A percentile compares a stretch with the other conserved stretches of the same genome.
phyloP scores from a whole-genome alignment of 2,888 invertebrate species.

The Catocala fraxini region DNA sequence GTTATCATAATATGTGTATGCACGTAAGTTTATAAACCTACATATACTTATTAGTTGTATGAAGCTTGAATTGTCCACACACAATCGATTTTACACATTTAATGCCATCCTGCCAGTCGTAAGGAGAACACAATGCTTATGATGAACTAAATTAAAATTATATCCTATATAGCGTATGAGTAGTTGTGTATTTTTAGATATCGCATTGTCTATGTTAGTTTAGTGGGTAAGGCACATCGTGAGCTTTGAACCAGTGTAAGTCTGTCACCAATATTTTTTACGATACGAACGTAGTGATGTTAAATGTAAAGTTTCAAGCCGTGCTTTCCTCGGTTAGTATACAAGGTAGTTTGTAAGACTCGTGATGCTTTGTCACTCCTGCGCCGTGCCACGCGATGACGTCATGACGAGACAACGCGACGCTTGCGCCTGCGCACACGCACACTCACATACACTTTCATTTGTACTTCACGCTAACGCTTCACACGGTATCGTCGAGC shows the following conservation, averaged over 20 bases:
- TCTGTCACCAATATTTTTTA: constrained; percentile 84
- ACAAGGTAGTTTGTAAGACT: constrained; percentile 67
- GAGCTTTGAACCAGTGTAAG: constrained; percentile 82
- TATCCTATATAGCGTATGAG: constrained; percentile 84
- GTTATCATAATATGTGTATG: constrained; percentile 79
- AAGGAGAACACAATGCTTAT: constrained; percentile 84
- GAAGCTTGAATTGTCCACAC: constrained; percentile 85
- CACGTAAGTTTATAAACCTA: constrained; percentile 78
- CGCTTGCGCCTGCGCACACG: constrained; percentile 54
- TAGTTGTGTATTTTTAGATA: constrained; percentile 87
- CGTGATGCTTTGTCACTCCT: constrained; percentile 50
- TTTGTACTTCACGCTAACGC: constrained; percentile 43
- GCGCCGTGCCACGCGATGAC: constrained; percentile 29
- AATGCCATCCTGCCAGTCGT: constrained; percentile 85
- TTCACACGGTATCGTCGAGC: constrained; percentile 32
- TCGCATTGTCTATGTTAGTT: constrained; percentile 86
- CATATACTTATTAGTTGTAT: constrained; percentile 76
- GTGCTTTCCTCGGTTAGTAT: constrained; percentile 71
- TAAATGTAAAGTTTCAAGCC: constrained; percentile 65
- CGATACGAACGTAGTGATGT: constrained; percentile 66
- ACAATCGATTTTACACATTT: constrained; percentile 83
- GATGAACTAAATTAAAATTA: constrained; percentile 78
- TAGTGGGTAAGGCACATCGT: constrained; percentile 83
- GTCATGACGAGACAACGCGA: constrained; percentile 11
- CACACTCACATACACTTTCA: constrained; percentile 38